Base-by-base conservation (phyloP, 2,797 vertebrate genomes). In the Myripristis murdjan region DNA sequence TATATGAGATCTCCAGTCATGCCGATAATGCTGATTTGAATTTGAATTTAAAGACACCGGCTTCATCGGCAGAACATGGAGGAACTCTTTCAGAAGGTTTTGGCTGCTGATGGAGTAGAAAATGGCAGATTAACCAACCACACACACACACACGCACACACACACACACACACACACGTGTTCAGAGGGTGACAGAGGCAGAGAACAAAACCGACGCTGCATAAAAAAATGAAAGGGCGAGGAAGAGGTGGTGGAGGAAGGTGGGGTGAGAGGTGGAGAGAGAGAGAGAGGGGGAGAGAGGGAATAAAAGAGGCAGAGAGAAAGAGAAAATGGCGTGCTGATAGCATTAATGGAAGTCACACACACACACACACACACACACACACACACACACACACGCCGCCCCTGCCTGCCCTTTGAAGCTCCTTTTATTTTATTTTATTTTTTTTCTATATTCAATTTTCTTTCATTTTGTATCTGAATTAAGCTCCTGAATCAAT, bases 401-500 rank as follows among this genome's bases (percentile, higher is more conserved):
- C 24, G 37, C 16, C 46, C 3, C 5, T 55, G 23, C 23, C 35
- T 23, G 16, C 14, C 33, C 28, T 67, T 6, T 67, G 44, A 74
- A 63, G 31, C 63, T 33, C 23, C 24, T 52, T 31, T 7, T 20
- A 18, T 24, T 66, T 46, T n/a, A n/a, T n/a, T n/a, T n/a, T n/a
- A 33, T 67, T 64, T 0, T 1, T 58, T 31, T 79, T 31, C 64
- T 75, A 31, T 11, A 76, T 77, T 78, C n/a, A 64, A 66, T 79
- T 79, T 75, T 31, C 41, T 67, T 64, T 69, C 16, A 61, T 56
- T 81, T 81, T 81, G 35, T 53, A 64, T 70, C 28, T 39, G 58
- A 85, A 84, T 73, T 76, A 71, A 66, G 77, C 61, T 59, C 9
- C 73, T 0, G 18, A 70, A 88, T 88, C 76, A 83, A 75, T 88